Conservation (phyloP, 2,888 invertebrate species). For the Acanthosoma haemorrhoidale region DNA sequence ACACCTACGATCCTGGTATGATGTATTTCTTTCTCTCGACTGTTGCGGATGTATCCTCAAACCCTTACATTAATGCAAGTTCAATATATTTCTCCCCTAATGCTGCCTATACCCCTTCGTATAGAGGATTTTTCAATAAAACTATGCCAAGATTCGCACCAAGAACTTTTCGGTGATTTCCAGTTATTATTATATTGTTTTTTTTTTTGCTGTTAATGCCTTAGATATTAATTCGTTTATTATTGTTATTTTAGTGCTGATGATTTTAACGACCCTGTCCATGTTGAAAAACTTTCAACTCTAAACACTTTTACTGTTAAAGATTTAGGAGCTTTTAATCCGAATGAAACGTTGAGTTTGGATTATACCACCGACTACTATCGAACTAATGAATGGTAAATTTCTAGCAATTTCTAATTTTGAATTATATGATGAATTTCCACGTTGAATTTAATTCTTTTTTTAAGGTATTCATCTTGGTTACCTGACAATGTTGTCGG, state of each 20-base stretch:
- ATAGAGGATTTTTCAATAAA: constrained; percentile 92
- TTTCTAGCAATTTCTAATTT: not conserved
- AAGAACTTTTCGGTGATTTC: constrained; percentile 62
- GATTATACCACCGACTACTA: constrained; percentile 91
- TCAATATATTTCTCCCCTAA: constrained; percentile 92
- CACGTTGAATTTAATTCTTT: too few species aligned
- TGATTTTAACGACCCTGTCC: constrained; percentile 94
- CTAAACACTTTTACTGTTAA: constrained; percentile 82
- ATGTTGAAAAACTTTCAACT: constrained; percentile 89
- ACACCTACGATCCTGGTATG: constrained; percentile 94
- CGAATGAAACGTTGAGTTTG: constrained; percentile 64
- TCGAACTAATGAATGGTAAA: constrained; percentile 82
- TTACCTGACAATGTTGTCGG: constrained; percentile 75
- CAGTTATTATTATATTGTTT: not conserved
- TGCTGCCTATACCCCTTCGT: constrained; percentile 88
- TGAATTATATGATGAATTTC: not conserved
- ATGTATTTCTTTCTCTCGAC: constrained; percentile 95
- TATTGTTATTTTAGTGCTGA: constrained; percentile 58
- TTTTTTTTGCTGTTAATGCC: not conserved
- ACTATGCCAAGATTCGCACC: constrained; percentile 93
- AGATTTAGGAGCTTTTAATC: constrained; percentile 78
- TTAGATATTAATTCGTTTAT: not conserved
- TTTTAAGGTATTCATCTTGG: constrained; percentile 73
- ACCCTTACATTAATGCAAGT: constrained; percentile 85
- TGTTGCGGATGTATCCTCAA: constrained; percentile 90